Percentiles rank a stretch among this genome's conserved stretches.
Evolutionary conservation across 2,888 invertebrate genomes (phyloP).

Genomic region (Seira sanloemensis): DNA sequence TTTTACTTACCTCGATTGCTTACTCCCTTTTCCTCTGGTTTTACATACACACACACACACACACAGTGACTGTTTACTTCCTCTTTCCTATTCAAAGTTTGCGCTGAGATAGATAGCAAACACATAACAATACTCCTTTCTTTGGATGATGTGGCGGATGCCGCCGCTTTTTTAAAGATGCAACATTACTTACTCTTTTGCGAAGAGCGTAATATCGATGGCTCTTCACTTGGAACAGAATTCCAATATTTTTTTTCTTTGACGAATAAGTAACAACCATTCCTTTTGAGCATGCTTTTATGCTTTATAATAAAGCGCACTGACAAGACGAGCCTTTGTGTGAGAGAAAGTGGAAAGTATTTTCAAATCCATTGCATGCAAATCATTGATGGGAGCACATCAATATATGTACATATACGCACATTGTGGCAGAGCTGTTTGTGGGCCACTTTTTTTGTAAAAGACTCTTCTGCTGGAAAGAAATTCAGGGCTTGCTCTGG

Average conservation of each 20-base stretch:
- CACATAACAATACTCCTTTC: background rate
- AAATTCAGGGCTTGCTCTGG: no score
- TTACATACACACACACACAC: background rate
- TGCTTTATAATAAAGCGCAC: constrained; percentile 47
- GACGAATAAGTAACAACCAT: constrained; percentile 47
- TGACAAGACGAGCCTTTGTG: constrained; percentile 12
- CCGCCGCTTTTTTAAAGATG: constrained; percentile 45
- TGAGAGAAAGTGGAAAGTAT: constrained; percentile 28
- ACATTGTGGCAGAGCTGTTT: background rate
- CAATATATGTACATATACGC: background rate
- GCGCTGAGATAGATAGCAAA: background rate
- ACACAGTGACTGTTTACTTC: background rate
- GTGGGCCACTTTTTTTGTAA: background rate
- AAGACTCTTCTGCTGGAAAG: background rate
- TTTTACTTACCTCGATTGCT: constrained; percentile 40
- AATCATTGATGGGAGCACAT: constrained; percentile 34
- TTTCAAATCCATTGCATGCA: constrained; percentile 19
- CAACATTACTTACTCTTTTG: background rate
- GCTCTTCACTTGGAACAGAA: no score
- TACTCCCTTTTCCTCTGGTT: constrained; percentile 8
- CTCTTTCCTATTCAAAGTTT: background rate
- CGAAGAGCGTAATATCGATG: no score
- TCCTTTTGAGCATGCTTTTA: constrained; percentile 44
- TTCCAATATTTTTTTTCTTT: constrained; percentile 26
- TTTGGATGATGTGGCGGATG: constrained; percentile 25